These are phyloP conservation scores for Menura novaehollandiae DNA, from an alignment of 2,113 vertebrate species.

Conservation along the genomic window DNA sequence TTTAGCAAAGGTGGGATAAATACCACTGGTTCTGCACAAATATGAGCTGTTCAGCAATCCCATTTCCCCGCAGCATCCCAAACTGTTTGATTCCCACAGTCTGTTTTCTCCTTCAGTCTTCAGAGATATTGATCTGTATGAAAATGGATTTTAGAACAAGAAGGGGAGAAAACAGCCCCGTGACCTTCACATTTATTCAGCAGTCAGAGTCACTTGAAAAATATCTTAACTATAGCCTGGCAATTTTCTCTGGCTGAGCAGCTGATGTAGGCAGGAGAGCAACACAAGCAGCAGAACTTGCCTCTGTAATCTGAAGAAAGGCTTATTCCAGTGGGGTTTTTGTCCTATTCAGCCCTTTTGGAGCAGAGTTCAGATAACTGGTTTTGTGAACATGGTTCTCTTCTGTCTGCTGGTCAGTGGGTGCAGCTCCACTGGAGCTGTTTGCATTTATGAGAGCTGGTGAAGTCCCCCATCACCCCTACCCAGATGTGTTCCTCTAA, in stretches of 20 bases:
- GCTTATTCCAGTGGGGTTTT: neutral
- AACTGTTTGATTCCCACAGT: neutral
- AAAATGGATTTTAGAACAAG: neutral
- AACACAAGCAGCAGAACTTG: neutral
- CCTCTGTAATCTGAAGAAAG: neutral
- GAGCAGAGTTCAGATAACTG: neutral
- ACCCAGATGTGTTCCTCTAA: neutral
- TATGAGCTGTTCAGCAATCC: neutral
- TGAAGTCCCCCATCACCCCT: neutral
- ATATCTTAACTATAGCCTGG: neutral
- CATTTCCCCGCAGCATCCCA: neutral
- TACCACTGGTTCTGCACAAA: neutral
- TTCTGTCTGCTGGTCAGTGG: neutral
- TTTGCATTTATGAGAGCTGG: neutral
- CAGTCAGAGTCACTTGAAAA: neutral
- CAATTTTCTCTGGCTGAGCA: neutral
- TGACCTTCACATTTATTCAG: constrained; percentile 4
- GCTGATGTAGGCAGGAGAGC: neutral
- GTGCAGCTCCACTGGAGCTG: neutral
- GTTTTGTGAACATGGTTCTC: rapidly evolving
- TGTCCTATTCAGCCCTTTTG: neutral
- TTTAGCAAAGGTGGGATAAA: neutral
- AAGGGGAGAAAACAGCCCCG: neutral
- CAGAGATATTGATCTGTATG: neutral
- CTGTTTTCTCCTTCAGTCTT: neutral